A percentile compares a stretch with the other conserved stretches of the same genome.
phyloP scores from a whole-genome alignment of 2,113 vertebrate genomes.

The Procavia capensis region DNA sequence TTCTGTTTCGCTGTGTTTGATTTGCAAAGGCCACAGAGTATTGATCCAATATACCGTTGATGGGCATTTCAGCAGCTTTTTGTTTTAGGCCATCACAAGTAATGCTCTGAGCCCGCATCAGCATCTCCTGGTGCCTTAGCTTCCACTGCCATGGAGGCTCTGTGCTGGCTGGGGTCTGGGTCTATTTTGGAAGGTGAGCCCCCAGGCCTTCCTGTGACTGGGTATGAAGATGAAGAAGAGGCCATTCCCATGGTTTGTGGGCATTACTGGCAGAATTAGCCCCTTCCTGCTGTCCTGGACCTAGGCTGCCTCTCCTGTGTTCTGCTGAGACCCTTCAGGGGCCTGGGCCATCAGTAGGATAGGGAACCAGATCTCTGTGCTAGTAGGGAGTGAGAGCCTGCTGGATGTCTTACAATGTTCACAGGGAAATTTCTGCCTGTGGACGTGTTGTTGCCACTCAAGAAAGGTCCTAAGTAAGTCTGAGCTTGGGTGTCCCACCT shows the following conservation, averaged over 20 bases:
- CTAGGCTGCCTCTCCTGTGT: neutral
- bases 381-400: neutral
- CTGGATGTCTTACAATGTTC: neutral
- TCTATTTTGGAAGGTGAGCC: neutral
- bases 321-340: neutral
- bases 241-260: neutral
- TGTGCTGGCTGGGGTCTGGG: neutral
- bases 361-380: neutral
- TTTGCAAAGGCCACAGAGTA: neutral
- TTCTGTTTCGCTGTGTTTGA: neutral
- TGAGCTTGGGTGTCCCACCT: accelerated
- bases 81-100: neutral
- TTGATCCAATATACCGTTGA: neutral
- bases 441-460: neutral
- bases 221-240: neutral
- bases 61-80: neutral
- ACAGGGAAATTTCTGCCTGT: neutral
- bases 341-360: no score
- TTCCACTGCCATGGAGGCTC: no score
- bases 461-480: neutral
- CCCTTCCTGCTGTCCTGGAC: neutral
- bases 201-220: neutral
- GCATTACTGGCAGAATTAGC: neutral
- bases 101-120: neutral
- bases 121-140: neutral